Base-by-base conservation (phyloP, 1,140 invertebrate species). In the Helicoverpa armigera region DNA sequence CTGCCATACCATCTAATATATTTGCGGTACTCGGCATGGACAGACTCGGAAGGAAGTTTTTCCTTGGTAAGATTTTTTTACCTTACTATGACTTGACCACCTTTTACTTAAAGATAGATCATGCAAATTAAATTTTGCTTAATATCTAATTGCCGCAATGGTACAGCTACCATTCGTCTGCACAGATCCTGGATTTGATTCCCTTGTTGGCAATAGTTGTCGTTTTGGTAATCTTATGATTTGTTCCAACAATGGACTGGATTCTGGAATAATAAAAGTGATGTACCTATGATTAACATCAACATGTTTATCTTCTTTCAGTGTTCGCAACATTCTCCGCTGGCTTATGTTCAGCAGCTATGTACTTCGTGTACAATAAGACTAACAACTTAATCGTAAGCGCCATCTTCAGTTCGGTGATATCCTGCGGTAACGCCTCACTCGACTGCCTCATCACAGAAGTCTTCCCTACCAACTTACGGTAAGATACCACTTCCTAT, bases 251-350 rank as follows among this genome's bases (percentile, higher is more conserved):
- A 35, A 3, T 35, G 35, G 35, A 31, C 31, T 23, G 23, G 23
- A 23, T 23, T 23, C 23, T 23, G 23, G 23, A 2, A 23, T 23
- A 35, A 7, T 7, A 35, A 35, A 3, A 35, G 1, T 35, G 3
- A 31, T 31, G 31, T 31, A 31, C 4, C 2, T 35, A 9, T 43
- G 35, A 43, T 51, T 12, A 14, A 12, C 29, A 70, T 23, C 3
- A 14, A 2, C 9, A 23, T 35, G 2, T 56, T 43, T 56, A 9
- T 73, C 48, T 73, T 29, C 23, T 81, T 87, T 82, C 94, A 98
- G 98, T 98, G 77, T 98, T 98, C 94, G 98, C 98, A 91, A 98
- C 98, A 76, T 96, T 98, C 88, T 97, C 97, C n/a, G 98, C 98
- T 43, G 98, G 98, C 43, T 87, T 97, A 16, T 98, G 98, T 87